A percentile compares a stretch with the other conserved stretches of the same genome.
Evolutionary conservation across 2,888 invertebrate genomes (phyloP).

Genomic region (Apomyelois bistriatella): DNA sequence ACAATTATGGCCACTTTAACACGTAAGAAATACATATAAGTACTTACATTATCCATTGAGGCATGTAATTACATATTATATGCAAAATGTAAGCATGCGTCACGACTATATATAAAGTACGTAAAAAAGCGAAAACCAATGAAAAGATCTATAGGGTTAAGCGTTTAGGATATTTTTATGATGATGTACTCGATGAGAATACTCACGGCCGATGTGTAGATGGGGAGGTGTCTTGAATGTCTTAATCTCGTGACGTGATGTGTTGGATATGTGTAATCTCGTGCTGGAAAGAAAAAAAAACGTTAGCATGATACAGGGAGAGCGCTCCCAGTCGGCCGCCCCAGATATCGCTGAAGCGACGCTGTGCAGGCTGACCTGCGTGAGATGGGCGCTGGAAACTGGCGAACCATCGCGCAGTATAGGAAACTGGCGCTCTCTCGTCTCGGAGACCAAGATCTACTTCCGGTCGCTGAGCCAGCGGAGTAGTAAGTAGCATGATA

Average conservation of each 20-base stretch:
- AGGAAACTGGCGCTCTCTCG: too few species aligned
- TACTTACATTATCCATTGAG: constrained; percentile 13
- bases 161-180: constrained; percentile 49
- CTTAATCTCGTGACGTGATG: constrained; percentile 69
- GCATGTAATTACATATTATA: constrained; percentile 10
- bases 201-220: constrained; percentile 65
- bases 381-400: too few species aligned
- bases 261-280: constrained; percentile 50
- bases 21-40: constrained; percentile 6
- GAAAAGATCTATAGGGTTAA: constrained; percentile 60
- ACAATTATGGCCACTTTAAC: not conserved
- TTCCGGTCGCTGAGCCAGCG: too few species aligned
- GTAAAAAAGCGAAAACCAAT: constrained; percentile 62
- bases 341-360: too few species aligned
- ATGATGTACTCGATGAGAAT: constrained; percentile 25
- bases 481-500: too few species aligned
- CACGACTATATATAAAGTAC: constrained; percentile 42
- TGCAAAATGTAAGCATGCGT: constrained; percentile 37
- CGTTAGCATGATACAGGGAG: too few species aligned
- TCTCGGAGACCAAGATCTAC: too few species aligned
- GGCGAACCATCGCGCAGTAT: too few species aligned
- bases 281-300: constrained; percentile 49
- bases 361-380: too few species aligned
- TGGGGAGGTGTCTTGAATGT: constrained; percentile 65
- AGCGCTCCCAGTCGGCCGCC: too few species aligned